A percentile compares a stretch with the other conserved stretches of the same genome.
These are phyloP conservation scores for Etheostoma nigrum DNA, from an alignment of 2,797 vertebrate genomes.

Conservation along the genomic window DNA sequence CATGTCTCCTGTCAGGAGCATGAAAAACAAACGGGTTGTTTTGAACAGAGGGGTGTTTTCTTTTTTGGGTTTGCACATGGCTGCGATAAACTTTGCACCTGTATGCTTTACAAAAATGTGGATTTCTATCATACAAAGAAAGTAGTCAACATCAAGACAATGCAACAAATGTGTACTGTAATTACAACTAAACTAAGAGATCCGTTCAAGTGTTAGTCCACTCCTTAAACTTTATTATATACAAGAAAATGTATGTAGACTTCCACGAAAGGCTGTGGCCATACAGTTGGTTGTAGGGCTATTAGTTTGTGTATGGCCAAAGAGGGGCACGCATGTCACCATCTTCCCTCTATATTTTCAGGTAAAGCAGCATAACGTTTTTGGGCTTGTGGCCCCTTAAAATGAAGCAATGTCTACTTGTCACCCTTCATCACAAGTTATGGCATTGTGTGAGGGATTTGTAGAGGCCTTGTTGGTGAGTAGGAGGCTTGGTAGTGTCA, in stretches of 20 bases:
- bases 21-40: conserved; percentile 15
- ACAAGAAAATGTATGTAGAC: neutral
- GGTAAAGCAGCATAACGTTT: neutral
- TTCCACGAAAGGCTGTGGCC: neutral
- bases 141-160: neutral
- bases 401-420: neutral
- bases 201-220: neutral
- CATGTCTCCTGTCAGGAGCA: conserved; percentile 48
- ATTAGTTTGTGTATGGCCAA: neutral
- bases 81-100: neutral
- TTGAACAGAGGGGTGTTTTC: neutral
- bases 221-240: neutral
- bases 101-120: neutral
- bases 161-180: neutral
- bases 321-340: neutral
- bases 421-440: neutral
- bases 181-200: neutral
- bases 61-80: neutral
- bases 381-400: neutral
- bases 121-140: neutral
- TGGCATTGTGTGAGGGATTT: neutral
- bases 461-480: no score
- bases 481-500: no score
- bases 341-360: neutral
- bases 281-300: neutral